Evolutionary conservation across 1,140 invertebrate genomes (phyloP).

Genomic region (Dryas iulia): DNA sequence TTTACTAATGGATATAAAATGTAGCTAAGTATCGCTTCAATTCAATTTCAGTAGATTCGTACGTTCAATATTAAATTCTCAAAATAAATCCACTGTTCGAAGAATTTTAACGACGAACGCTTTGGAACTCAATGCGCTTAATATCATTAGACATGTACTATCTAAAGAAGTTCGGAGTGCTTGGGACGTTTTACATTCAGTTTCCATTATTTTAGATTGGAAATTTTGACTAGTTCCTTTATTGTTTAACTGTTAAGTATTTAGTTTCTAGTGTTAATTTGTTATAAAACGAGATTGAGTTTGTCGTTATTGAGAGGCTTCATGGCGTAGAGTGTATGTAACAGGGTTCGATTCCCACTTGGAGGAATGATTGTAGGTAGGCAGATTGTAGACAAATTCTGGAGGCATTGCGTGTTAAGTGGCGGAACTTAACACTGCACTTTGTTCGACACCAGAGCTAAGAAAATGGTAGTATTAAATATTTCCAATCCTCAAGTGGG

Average conservation of each 20-base stretch:
- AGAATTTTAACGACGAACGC: constrained; percentile 22
- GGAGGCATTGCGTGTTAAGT: no score
- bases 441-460: no score
- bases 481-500: no score
- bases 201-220: background rate
- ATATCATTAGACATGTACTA: constrained; percentile 19
- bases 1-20: background rate
- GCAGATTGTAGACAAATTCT: no score
- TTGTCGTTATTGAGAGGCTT: no score
- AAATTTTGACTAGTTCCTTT: background rate
- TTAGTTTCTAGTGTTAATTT: background rate
- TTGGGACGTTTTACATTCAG: background rate
- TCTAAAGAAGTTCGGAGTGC: background rate
- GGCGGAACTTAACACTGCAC: no score
- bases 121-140: constrained; percentile 18
- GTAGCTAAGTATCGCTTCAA: background rate
- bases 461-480: no score
- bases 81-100: constrained; percentile 21
- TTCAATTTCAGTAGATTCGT: constrained; percentile 3
- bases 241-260: background rate
- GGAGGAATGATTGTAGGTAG: no score
- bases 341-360: no score
- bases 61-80: constrained; percentile 15
- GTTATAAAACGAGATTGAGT: background rate
- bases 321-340: no score